phyloP scores from a whole-genome alignment of 2,113 vertebrate species.

The Podarcis cretensis region DNA sequence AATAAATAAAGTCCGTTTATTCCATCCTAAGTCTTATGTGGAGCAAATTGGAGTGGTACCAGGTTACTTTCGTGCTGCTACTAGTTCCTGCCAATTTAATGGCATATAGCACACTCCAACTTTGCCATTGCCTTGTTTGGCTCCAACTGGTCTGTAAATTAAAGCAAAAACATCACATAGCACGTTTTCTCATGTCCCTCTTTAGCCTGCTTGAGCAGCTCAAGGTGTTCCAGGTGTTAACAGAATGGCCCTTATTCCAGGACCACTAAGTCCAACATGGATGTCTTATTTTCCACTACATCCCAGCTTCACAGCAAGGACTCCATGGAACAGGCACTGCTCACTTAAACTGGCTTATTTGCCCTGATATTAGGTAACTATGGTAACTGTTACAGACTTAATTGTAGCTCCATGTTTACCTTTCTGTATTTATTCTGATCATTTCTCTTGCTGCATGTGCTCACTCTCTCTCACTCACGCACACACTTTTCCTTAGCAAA shows the following conservation, averaged over 20 bases:
- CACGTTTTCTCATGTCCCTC: slow-evolving; percentile 17
- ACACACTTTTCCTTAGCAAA: background rate
- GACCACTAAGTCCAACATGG: background rate
- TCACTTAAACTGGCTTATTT: slow-evolving; percentile 25
- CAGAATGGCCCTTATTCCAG: slow-evolving; percentile 7
- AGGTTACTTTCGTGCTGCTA: background rate
- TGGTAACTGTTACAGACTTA: slow-evolving; percentile 30
- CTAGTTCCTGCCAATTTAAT: slow-evolving; percentile 1
- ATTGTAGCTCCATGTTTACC: slow-evolving; percentile 24
- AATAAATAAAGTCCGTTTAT: background rate
- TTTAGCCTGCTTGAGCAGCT: background rate
- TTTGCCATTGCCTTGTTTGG: background rate
- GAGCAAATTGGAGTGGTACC: slow-evolving; percentile 43
- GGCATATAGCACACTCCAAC: background rate
- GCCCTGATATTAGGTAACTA: slow-evolving; percentile 16
- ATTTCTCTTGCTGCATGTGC: background rate
- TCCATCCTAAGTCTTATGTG: background rate
- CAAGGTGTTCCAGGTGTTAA: slow-evolving; percentile 9
- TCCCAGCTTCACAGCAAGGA: slow-evolving; percentile 4
- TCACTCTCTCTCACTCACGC: background rate
- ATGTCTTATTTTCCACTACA: slow-evolving; percentile 1
- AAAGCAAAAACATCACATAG: slow-evolving; percentile 11
- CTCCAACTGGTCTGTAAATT: slow-evolving; percentile 2
- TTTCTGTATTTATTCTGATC: slow-evolving; percentile 11
- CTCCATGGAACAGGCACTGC: background rate